Conservation (phyloP, 2,113 vertebrate genomes). For the Phaetusa simplex region DNA sequence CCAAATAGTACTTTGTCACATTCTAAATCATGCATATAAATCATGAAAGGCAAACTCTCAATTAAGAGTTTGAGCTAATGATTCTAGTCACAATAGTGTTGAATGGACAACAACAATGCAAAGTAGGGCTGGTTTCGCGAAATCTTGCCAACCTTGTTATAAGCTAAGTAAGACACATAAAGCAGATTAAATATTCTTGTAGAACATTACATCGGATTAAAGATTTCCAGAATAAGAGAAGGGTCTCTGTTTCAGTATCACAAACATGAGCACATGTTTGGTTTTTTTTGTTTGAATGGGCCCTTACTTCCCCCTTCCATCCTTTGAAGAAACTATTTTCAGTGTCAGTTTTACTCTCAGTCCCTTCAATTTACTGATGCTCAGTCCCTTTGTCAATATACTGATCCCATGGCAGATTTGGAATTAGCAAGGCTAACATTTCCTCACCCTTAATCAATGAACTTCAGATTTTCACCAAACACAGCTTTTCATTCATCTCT, state of each 20-base stretch:
- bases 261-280: background rate
- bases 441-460: background rate
- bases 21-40: background rate
- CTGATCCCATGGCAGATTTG: background rate
- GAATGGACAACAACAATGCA: background rate
- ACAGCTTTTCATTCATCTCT: background rate
- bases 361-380: background rate
- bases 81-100: background rate
- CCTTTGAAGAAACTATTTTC: background rate
- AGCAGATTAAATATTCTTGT: background rate
- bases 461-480: background rate
- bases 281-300: background rate
- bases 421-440: background rate
- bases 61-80: background rate
- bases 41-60: background rate
- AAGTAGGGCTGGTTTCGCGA: background rate
- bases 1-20: background rate
- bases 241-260: background rate
- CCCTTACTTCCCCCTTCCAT: background rate
- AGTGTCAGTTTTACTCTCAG: background rate
- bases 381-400: background rate
- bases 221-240: background rate
- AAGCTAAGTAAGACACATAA: background rate
- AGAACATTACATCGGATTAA: background rate
- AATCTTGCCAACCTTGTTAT: background rate